Conservation (phyloP, 2,888 invertebrate genomes). For the Meta bourneti region DNA sequence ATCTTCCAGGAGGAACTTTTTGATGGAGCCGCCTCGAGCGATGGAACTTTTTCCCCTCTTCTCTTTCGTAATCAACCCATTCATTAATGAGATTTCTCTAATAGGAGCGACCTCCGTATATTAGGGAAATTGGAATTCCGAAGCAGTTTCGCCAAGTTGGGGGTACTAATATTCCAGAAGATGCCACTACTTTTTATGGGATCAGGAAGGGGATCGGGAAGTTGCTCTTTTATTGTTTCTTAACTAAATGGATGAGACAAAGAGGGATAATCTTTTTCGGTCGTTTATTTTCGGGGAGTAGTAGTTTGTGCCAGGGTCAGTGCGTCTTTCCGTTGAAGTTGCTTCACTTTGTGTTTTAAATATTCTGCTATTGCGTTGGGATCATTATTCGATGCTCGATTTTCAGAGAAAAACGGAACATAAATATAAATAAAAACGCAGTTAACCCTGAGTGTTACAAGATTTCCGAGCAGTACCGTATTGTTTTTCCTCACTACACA, state of each 20-base stretch:
- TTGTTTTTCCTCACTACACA: too few relatives aligned
- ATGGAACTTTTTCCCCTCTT: not conserved
- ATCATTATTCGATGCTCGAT: too few relatives aligned
- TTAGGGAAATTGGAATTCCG: slow-evolving; percentile 29
- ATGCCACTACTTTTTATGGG: too few relatives aligned
- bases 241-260: not conserved
- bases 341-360: not conserved
- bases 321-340: not conserved
- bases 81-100: slow-evolving; percentile 21
- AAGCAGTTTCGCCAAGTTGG: not conserved
- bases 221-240: not conserved
- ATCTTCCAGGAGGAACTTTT: not conserved
- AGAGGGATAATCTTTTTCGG: not conserved
- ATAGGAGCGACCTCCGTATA: not conserved
- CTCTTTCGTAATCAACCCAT: slow-evolving; percentile 41
- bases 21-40: not conserved
- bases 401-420: too few relatives aligned
- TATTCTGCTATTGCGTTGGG: too few relatives aligned
- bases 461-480: too few relatives aligned
- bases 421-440: too few relatives aligned
- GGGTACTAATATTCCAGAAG: not conserved
- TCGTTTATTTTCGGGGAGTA: not conserved
- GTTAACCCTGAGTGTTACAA: too few relatives aligned
- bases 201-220: not conserved
- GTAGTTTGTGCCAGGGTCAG: not conserved